A percentile compares a stretch with the other conserved stretches of the same genome.
phyloP scores from a whole-genome alignment of 64 coral and sea anemone species.

The Montipora sp. region DNA sequence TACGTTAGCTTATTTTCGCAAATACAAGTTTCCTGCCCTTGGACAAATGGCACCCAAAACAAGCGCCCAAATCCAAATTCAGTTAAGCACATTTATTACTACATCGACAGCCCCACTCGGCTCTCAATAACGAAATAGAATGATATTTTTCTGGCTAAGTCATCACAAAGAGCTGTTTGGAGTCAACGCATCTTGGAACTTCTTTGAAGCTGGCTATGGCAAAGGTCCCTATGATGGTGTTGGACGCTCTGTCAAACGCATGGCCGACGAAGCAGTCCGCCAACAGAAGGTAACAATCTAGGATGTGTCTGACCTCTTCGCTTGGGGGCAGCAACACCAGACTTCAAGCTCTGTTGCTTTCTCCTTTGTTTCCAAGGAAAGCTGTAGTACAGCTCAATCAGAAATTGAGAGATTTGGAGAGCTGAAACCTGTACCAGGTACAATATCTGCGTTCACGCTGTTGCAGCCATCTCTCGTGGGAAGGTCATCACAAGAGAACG shows the following conservation, averaged over 20 bases:
- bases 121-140: slow-evolving; percentile 65
- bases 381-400: too few relatives aligned
- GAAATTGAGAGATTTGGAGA: background rate
- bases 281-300: slow-evolving; percentile 52
- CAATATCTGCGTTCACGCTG: slow-evolving; percentile 42
- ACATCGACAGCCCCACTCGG: slow-evolving; percentile 44
- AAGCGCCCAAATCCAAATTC: too few relatives aligned
- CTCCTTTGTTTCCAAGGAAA: slow-evolving; percentile 39
- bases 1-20: too few relatives aligned
- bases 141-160: slow-evolving; percentile 40
- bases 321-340: slow-evolving; percentile 29
- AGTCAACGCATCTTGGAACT: slow-evolving; percentile 29
- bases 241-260: slow-evolving; percentile 18
- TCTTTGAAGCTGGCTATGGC: slow-evolving; percentile 52
- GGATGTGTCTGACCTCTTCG: slow-evolving; percentile 39
- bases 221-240: slow-evolving; percentile 58
- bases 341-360: background rate
- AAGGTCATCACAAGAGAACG: slow-evolving; percentile 4
- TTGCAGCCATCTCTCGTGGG: background rate
- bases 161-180: slow-evolving; percentile 40
- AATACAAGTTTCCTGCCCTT: too few relatives aligned
- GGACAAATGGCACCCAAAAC: too few relatives aligned
- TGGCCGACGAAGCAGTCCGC: slow-evolving; percentile 53
- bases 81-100: slow-evolving; percentile 50
- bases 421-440: background rate